Evolutionary conservation across 1,140 invertebrate genomes (phyloP), one percentile per base, ranked within the genome.

Genomic region (Hirudo medicinalis): DNA sequence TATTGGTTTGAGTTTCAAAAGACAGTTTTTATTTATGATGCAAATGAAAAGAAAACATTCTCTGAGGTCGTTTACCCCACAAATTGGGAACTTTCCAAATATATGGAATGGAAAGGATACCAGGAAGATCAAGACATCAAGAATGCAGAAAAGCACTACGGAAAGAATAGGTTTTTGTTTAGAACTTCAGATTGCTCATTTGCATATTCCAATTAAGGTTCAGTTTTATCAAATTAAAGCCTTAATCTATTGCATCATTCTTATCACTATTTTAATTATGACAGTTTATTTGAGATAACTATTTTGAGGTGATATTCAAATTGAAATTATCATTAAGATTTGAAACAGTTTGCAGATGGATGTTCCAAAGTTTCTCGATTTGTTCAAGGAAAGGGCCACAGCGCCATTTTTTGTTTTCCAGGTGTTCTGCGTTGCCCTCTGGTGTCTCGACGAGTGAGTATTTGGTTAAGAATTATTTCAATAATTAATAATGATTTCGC

Each of bases 401-500:
- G 95, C 96, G 2, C 97, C 97, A 22, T 99, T 99, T 82, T 99
- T 99, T 84, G 94, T 98, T 6, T 87, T 87, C 78, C 86, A 89
- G 85, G 88, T 99, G 67, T 98, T 99, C 80, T 99, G 96, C 82
- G 96, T 99, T 68, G 89, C 88, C 29, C 84, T 99, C 0, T 99
- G 97, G 97, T 99, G 96, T 84, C 83, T 99, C 73, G 96, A 99
- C 80, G 94, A 95, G 80, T 63, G 6, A 63, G 57, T 25, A 32
- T 63, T 22, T 15, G 8, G 19, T 25, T 63, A 22, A 11, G 29
- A 6, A 63, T 25, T 32, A 63, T 63, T n/a, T 25, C n/a, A n/a
- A n/a, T n/a, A n/a, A n/a, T n/a, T n/a, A n/a, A n/a, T 57, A 57
- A 9, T n/a, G 9, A 36, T 36, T 36, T 36, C 32, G 6, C 32